These are phyloP conservation scores for Metaphire vulgaris DNA, from an alignment of 1,140 invertebrate species.

Conservation along the genomic window DNA sequence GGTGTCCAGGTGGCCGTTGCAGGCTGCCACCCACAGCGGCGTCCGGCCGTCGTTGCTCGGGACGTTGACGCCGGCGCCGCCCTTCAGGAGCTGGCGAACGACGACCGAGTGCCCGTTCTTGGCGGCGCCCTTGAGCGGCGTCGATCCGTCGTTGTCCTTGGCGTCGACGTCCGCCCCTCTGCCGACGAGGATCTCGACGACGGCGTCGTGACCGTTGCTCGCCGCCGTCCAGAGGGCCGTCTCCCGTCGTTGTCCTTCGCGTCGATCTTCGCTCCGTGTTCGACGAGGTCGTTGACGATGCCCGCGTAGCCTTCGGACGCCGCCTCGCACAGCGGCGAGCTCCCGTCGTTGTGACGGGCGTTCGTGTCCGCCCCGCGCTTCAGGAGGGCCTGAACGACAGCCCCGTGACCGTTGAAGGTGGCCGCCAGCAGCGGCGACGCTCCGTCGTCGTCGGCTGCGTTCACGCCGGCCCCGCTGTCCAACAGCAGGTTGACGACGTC, in stretches of 20 bases:
- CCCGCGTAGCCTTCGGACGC: slow-evolving; percentile 48
- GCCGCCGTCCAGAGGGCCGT: slow-evolving; percentile 79
- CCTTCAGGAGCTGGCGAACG: slow-evolving; percentile 67
- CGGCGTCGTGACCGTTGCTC: slow-evolving; percentile 74
- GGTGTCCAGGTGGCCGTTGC: slow-evolving; percentile 58
- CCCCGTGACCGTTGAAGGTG: slow-evolving; percentile 81
- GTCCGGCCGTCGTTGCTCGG: slow-evolving; percentile 78
- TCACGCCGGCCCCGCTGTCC: slow-evolving; percentile 69
- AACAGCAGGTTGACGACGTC: slow-evolving; percentile 81
- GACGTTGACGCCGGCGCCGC: slow-evolving; percentile 69
- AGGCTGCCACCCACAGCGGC: slow-evolving; percentile 72
- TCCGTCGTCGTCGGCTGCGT: slow-evolving; percentile 62
- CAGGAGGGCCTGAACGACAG: slow-evolving; percentile 62
- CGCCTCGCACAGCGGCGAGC: slow-evolving; percentile 44
- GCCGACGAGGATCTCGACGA: slow-evolving; percentile 48
- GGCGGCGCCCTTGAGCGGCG: slow-evolving; percentile 82
- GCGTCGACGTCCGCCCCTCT: slow-evolving; percentile 77
- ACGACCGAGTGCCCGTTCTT: slow-evolving; percentile 74
- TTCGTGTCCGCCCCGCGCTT: slow-evolving; percentile 86
- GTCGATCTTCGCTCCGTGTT: slow-evolving; percentile 58
- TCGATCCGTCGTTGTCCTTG: slow-evolving; percentile 82
- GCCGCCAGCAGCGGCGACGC: slow-evolving; percentile 88
- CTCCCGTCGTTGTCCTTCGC: slow-evolving; percentile 86
- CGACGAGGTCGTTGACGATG: slow-evolving; percentile 41
- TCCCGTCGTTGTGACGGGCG: slow-evolving; percentile 74